phyloP scores from a whole-genome alignment of 2,888 invertebrate species.

The Neoaliturus tenellus region DNA sequence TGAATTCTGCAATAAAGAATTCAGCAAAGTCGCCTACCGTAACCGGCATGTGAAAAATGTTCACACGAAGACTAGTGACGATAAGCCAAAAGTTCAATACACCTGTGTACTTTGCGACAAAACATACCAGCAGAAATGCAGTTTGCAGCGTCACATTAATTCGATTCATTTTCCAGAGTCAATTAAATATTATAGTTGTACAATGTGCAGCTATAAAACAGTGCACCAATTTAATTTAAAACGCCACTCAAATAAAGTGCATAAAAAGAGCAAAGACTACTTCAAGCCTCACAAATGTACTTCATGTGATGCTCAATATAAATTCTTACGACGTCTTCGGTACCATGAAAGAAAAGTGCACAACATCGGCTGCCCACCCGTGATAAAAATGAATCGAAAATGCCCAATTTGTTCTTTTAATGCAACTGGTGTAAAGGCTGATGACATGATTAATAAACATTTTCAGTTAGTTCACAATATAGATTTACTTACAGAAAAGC shows the following conservation, averaged over 20 bases:
- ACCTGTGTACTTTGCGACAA: constrained; percentile 34
- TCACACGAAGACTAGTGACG: neutral
- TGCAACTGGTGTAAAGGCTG: neutral
- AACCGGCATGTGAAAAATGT: neutral
- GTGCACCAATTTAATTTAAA: neutral
- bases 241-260: neutral
- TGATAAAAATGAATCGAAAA: neutral
- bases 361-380: neutral
- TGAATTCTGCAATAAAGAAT: constrained; percentile 1
- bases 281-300: neutral
- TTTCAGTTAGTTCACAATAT: neutral
- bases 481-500: neutral
- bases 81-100: neutral
- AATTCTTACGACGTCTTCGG: neutral
- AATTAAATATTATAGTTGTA: neutral
- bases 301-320: neutral
- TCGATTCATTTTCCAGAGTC: neutral
- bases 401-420: constrained; percentile 17
- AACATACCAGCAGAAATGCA: neutral
- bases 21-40: neutral
- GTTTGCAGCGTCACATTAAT: neutral
- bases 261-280: neutral
- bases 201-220: neutral
- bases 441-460: constrained; percentile 1
- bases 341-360: neutral